These are phyloP conservation scores for Phania funesta DNA, from an alignment of 2,888 invertebrate species.

Conservation along the genomic window DNA sequence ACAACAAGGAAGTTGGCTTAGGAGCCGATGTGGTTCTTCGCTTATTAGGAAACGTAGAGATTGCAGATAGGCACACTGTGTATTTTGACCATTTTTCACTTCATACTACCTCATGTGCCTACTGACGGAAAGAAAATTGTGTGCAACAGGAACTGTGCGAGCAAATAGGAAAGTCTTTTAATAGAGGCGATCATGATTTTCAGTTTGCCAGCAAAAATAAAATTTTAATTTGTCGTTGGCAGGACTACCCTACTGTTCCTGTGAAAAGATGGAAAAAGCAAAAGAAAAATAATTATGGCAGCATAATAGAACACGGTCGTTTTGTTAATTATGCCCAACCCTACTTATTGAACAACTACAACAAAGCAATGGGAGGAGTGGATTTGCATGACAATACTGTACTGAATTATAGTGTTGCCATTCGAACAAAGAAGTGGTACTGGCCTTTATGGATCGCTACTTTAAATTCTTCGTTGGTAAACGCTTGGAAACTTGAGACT, in stretches of 20 bases:
- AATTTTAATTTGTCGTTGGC: constrained; percentile 4
- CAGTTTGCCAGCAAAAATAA: constrained; percentile 2
- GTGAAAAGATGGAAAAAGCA: constrained; percentile 20
- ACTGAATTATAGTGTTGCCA: constrained; percentile 20
- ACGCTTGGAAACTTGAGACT: constrained; percentile 27
- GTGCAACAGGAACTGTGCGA: too few species aligned
- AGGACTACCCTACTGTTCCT: background rate
- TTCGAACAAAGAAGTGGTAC: constrained; percentile 19
- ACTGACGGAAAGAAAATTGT: too few species aligned
- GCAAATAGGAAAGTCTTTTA: background rate
- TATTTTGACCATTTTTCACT: constrained; percentile 13
- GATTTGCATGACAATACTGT: constrained; percentile 25
- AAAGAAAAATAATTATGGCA: constrained; percentile 1
- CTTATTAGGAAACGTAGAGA: background rate
- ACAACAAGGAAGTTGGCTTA: constrained; percentile 12
- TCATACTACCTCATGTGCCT: too few species aligned
- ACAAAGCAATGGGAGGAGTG: too few species aligned
- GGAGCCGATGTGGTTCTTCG: constrained; percentile 32
- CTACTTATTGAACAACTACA: background rate
- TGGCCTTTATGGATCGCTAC: constrained; percentile 3
- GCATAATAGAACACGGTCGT: too few species aligned
- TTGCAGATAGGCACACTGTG: too few species aligned
- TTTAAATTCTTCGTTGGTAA: constrained; percentile 16
- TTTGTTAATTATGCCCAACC: too few species aligned
- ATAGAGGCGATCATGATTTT: background rate